Evolutionary conservation across 2,797 vertebrate species (phyloP), one percentile per base, ranked within the genome.

Genomic region (Pseudocheirus occidentalis): DNA sequence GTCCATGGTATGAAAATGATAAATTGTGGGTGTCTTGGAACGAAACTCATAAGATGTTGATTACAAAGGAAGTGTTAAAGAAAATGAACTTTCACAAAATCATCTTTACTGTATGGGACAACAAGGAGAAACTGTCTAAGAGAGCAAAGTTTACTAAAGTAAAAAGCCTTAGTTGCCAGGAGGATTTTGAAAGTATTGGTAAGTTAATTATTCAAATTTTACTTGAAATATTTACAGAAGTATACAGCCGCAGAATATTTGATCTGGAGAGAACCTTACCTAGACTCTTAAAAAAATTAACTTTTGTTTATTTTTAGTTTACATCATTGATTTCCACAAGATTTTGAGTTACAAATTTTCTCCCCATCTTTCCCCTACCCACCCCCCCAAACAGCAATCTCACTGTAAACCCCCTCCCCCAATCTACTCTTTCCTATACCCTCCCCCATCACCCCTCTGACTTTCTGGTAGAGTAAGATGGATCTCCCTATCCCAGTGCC

Each of bases 21-120:
- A 98, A 97, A 97, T 96, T 98, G 9, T 99, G 99, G 99, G 92
- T 99, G 29, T 98, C 98, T 0, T 99, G 99, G 99, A 98, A 93
- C 90, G 98, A 99, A 34, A 97, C 93, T 27, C 97, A 99, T 73
- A 98, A 97, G 29, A 73, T 99, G 21, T 91, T 53, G 0, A 96
- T 99, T 96, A 98, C 98, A 58, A 99, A 97, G 56, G 98, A 99
- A 34, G 95, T 99, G 90, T 91, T 99, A 92, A 97, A 99, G 96
- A 98, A 98, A 98, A 96, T 99, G 3, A 98, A 97, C 52, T 98
- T 98, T 93, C 98, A 99, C 96, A 99, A 98, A 97, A 98, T 99
- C 95, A 98, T 94, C 54, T 90, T 99, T 59, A 98, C 96, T 89
- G 95, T 99, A 81, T 99, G 99, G 99, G 98, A 99, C 96, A 95